Base-by-base conservation (phyloP, 1,140 invertebrate genomes). In the Oncopeltus fasciatus region DNA sequence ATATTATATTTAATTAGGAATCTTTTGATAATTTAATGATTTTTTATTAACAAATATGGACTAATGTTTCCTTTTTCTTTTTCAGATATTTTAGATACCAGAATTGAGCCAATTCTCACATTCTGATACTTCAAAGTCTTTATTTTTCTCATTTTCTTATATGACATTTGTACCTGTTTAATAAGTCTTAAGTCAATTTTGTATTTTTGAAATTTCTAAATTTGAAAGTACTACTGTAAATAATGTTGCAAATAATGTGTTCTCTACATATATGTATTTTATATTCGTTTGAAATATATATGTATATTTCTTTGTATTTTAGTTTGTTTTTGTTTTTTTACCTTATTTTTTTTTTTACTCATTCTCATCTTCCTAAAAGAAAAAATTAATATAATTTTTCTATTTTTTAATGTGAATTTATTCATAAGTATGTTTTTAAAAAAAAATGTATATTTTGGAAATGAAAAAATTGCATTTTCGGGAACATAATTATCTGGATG, bases 61-160 rank as follows among this genome's bases (percentile, higher is more conserved):
- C 16, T 46, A 46, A 59, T 27, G n/a, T 26, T 5, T 47, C 49
- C 16, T 16, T 44, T 70, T 68, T 70, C 65, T 68, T 70, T 81
- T 80, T 43, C 79, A 92, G 88, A 90, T 79, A 86, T 91, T 64
- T 72, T 92, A 70, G 88, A 91, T 75, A 85, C 88, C 74, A 82
- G 87, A 72, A 88, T 90, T 75, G 86, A 86, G 67, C 88, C 89
- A 20, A 90, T 91, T 70, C 74, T 92, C 69, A 92, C 89, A 59
- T 92, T 92, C 77, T 92, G 86, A 75, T 70, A 68, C 57, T 60
- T 43, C 33, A 21, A 20, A 18, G n/a, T 24, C 26, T 38, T n/a
- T 20, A 51, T 38, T 38, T 51, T 43, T 53, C 44, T 49, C 21
- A 57, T 43, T 4, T 26, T 16, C n/a, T 58, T 27, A 28, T 53